A percentile compares a stretch with the other conserved stretches of the same genome.
phyloP scores from a whole-genome alignment of 2,113 vertebrate species.

The Sinocyclocheilus grahami region DNA sequence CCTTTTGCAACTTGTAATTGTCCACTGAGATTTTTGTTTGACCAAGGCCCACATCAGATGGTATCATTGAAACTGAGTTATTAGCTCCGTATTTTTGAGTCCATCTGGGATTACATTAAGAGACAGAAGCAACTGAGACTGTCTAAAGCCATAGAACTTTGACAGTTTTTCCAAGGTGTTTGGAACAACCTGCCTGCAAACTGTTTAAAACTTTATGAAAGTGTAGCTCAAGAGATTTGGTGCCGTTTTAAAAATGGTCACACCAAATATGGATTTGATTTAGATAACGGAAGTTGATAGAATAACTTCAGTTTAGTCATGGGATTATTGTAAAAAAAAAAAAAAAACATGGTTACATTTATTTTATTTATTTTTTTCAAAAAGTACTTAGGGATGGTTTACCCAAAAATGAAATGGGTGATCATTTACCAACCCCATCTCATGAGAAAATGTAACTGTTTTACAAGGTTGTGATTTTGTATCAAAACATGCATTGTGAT shows the following conservation, averaged over 20 bases:
- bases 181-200: neutral
- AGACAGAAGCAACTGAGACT: neutral
- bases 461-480: too few relatives aligned
- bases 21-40: constrained; percentile 5
- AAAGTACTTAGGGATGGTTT: neutral
- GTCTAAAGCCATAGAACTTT: neutral
- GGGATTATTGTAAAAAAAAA: neutral
- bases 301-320: neutral
- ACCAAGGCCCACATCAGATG: neutral
- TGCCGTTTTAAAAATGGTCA: neutral
- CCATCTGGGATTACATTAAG: neutral
- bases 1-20: neutral
- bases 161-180: neutral
- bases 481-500: too few relatives aligned
- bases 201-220: neutral
- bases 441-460: too few relatives aligned
- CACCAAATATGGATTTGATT: neutral
- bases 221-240: neutral
- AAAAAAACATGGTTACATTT: neutral
- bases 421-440: too few relatives aligned
- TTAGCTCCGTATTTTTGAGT: neutral
- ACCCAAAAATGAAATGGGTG: neutral
- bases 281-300: neutral
- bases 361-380: neutral
- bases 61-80: neutral